Evolutionary conservation across 1,140 invertebrate genomes (phyloP).

Genomic region (Camponotus vicinus): DNA sequence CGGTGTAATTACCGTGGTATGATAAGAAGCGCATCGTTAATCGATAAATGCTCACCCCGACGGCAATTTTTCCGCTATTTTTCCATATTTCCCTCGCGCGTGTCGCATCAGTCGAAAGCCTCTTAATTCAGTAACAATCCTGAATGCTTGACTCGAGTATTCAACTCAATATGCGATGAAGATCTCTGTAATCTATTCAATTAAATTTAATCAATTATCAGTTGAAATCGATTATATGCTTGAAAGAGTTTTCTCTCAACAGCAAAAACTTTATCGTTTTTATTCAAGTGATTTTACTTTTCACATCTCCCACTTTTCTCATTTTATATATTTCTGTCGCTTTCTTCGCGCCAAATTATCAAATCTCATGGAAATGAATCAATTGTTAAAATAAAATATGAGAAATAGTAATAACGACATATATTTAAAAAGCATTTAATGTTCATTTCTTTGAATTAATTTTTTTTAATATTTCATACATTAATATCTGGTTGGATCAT

Average conservation of each 20-base stretch:
- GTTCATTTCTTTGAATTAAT: background rate
- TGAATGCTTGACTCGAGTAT: background rate
- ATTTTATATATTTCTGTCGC: background rate
- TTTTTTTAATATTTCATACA: background rate
- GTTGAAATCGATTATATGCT: background rate
- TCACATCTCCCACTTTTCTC: background rate
- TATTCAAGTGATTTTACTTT: background rate
- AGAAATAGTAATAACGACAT: background rate
- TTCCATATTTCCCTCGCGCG: background rate
- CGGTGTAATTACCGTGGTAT: background rate
- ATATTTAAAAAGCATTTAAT: background rate
- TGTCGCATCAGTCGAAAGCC: background rate
- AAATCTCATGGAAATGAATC: background rate
- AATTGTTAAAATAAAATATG: background rate
- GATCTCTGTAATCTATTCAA: background rate
- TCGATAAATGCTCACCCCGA: conserved; percentile 8
- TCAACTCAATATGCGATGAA: background rate
- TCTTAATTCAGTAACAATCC: background rate
- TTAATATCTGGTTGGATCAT: background rate
- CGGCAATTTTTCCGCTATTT: background rate
- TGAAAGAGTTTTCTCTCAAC: background rate
- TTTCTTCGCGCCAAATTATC: background rate
- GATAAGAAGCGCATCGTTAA: conserved; percentile 4
- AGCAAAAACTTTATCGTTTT: background rate
- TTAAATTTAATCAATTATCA: background rate